Evolutionary conservation across 2,113 vertebrate species (phyloP), one percentile per base, ranked within the genome.

Genomic region (Fregata magnificens): DNA sequence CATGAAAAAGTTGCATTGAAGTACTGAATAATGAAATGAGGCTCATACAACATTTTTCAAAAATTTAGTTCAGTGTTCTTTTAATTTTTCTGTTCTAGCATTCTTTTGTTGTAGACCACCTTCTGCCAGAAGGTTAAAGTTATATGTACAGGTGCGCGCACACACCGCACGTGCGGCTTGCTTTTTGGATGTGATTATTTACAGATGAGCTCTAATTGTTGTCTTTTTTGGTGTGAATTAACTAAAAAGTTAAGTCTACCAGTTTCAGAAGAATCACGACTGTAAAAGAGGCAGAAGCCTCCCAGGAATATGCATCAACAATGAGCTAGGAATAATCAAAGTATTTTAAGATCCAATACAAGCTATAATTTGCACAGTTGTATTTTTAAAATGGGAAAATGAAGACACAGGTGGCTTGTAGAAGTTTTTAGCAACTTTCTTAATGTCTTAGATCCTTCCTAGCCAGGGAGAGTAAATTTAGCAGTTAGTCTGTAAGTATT

Each of bases 131-230:
- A 61, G 32, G 12, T 86, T 80, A 32, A 67, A 71, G 32, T 71
- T 71, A n/a, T 42, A 34, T 4, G 5, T 44, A 26, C 6, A 28
- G 26, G 25, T 5, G 5, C 0, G 0, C 14, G 6, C 7, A 9
- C 29, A 28, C 11, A 38, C 24, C 7, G 32, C 8, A 11, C 22
- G 36, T 3, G 7, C 0, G 1, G 10, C 71, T 73, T 69, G 19
- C 38, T 82, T 40, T 67, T 69, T 70, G 31, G 7, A 28, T 86
- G 29, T 61, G 13, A 34, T 34, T 58, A 55, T 74, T 79, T 82
- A 59, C 44, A 86, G 52, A 50, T 56, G 45, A 82, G 40, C 29
- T 91, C 31, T 74, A 61, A 16, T 63, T 5, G 40, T 67, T 32
- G 15, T n/a, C 6, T 50, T 17, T 47, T 67, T 91, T 13, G 8